Conservation (phyloP, 2,888 invertebrate genomes). For the Megastigmus dorsalis region DNA sequence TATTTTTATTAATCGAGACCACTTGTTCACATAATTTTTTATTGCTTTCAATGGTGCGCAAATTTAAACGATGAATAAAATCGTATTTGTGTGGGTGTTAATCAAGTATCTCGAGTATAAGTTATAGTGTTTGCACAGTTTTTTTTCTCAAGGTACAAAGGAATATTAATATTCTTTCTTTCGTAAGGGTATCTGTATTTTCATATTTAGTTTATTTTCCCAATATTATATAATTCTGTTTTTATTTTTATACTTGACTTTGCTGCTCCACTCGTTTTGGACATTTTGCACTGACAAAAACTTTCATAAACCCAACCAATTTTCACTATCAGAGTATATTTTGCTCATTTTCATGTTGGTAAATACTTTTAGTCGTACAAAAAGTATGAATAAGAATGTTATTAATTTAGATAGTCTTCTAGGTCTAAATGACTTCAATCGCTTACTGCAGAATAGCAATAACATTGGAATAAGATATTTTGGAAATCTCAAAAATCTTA, state of each 20-base stretch:
- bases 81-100: constrained; percentile 10
- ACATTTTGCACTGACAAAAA: constrained; percentile 53
- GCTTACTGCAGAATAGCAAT: too few species aligned
- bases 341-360: too few species aligned
- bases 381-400: too few species aligned
- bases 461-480: too few species aligned
- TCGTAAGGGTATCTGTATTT: constrained; percentile 52
- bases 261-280: constrained; percentile 42
- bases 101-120: constrained; percentile 29
- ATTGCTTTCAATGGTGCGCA: constrained; percentile 54
- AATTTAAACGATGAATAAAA: constrained; percentile 33
- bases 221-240: too few species aligned
- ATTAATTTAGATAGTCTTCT: too few species aligned
- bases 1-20: constrained; percentile 25
- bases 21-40: constrained; percentile 26
- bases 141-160: constrained; percentile 36
- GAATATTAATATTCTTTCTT: constrained; percentile 27
- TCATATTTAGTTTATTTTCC: constrained; percentile 47
- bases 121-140: constrained; percentile 13
- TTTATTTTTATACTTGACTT: too few species aligned
- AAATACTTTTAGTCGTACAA: too few species aligned
- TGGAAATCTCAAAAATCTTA: background rate
- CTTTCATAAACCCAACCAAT: constrained; percentile 24
- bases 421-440: too few species aligned
- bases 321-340: too few species aligned